Evolutionary conservation across 35 echinoderm and acorn worm genomes (phyloP).

Genomic region (Heliocidaris tuberculata): DNA sequence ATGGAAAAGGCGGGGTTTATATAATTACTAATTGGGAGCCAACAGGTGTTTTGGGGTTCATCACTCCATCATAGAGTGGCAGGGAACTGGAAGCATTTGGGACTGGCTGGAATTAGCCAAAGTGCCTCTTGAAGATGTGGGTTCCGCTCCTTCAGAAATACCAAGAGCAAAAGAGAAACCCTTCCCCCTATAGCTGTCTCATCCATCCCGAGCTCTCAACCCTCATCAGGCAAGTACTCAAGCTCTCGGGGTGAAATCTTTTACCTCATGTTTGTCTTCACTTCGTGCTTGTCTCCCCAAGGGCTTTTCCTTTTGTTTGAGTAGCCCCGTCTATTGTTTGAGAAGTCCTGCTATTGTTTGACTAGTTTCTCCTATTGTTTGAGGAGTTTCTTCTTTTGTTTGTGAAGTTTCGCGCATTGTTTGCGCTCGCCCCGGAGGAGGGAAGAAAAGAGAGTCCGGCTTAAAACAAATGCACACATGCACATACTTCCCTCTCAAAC

Average conservation of each 20-base stretch:
- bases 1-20: background rate
- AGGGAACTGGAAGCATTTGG: too few species aligned
- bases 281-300: background rate
- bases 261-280: slow-evolving; percentile 9
- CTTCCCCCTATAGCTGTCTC: background rate
- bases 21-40: background rate
- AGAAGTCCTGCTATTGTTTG: slow-evolving; percentile 43
- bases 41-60: too few species aligned
- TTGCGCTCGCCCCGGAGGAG: background rate
- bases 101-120: too few species aligned
- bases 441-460: background rate
- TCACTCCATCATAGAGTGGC: too few species aligned
- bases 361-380: slow-evolving; percentile 39
- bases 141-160: background rate
- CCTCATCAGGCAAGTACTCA: background rate
- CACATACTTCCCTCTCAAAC: background rate
- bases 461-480: slow-evolving; percentile 36
- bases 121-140: background rate
- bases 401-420: slow-evolving; percentile 36
- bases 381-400: slow-evolving; percentile 24
- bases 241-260: background rate
- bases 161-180: background rate
- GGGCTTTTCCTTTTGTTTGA: slow-evolving; percentile 35
- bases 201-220: background rate
- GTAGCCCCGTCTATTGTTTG: slow-evolving; percentile 32